Evolutionary conservation across 2,113 vertebrate genomes (phyloP).

Genomic region (Opisthocomus hoazin): DNA sequence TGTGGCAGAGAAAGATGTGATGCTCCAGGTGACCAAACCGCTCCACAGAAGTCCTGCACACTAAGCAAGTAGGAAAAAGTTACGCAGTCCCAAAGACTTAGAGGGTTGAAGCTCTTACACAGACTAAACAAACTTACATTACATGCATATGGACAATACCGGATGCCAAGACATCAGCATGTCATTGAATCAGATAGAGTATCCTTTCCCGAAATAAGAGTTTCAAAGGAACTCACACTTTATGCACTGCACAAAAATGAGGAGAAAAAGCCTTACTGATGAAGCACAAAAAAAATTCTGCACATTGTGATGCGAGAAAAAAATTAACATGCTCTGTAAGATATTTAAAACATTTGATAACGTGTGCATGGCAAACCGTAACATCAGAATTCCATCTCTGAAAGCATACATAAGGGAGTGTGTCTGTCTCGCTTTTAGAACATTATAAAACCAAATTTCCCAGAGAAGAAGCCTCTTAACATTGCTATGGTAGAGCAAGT

Average conservation of each 20-base stretch:
- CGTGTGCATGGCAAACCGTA: background rate
- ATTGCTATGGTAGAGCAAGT: background rate
- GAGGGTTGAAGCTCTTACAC: background rate
- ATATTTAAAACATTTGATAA: background rate
- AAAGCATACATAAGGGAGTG: rapidly evolving
- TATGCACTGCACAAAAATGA: background rate
- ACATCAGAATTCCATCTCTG: background rate
- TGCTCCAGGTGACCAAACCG: background rate
- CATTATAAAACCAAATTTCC: background rate
- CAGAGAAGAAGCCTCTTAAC: background rate
- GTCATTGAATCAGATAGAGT: background rate
- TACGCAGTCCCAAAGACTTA: background rate
- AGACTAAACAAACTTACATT: background rate
- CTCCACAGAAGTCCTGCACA: background rate
- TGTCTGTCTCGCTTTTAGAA: background rate
- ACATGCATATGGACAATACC: background rate
- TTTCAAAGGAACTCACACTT: background rate
- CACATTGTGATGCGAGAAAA: background rate
- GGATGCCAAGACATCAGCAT: background rate
- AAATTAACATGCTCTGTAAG: background rate
- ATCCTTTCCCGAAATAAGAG: background rate
- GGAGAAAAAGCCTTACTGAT: background rate
- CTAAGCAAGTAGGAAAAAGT: background rate
- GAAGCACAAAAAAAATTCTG: background rate
- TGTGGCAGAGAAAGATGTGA: background rate